A percentile compares a stretch with the other conserved stretches of the same genome.
These are phyloP conservation scores for Drosophila emarginata DNA, from an alignment of 2,888 invertebrate genomes.

Conservation along the genomic window DNA sequence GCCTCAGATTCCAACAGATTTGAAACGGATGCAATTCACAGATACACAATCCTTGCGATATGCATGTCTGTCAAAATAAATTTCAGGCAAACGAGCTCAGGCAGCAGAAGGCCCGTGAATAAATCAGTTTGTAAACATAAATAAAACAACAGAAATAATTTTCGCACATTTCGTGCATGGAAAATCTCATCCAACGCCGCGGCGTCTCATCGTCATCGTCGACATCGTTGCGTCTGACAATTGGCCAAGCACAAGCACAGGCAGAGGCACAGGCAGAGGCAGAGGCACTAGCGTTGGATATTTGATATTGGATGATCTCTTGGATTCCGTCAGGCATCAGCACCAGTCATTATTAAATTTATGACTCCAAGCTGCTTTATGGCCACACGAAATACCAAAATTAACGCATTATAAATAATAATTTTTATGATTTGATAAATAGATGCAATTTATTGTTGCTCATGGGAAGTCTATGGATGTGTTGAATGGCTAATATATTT, in stretches of 20 bases:
- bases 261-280: background rate
- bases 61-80: conserved; percentile 72
- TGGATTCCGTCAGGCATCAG: conserved; percentile 48
- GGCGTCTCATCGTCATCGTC: conserved; percentile 20
- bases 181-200: conserved; percentile 58
- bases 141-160: conserved; percentile 67
- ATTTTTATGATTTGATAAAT: conserved; percentile 69
- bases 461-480: background rate
- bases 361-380: conserved; percentile 69
- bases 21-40: conserved; percentile 29
- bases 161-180: conserved; percentile 59
- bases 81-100: conserved; percentile 55
- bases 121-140: conserved; percentile 74
- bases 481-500: background rate
- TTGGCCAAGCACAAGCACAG: conserved; percentile 14
- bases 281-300: background rate
- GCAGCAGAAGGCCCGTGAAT: conserved; percentile 46
- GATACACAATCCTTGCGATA: conserved; percentile 46
- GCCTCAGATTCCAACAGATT: conserved; percentile 16
- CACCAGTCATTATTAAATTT: conserved; percentile 45
- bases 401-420: conserved; percentile 75
- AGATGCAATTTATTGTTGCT: conserved; percentile 52
- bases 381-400: conserved; percentile 57
- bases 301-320: conserved; percentile 32
- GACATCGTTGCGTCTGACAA: conserved; percentile 26